Percentiles rank a stretch among this genome's conserved stretches.
phyloP scores from a whole-genome alignment of 2,797 vertebrate genomes.

The Toxotes lorentzi region DNA sequence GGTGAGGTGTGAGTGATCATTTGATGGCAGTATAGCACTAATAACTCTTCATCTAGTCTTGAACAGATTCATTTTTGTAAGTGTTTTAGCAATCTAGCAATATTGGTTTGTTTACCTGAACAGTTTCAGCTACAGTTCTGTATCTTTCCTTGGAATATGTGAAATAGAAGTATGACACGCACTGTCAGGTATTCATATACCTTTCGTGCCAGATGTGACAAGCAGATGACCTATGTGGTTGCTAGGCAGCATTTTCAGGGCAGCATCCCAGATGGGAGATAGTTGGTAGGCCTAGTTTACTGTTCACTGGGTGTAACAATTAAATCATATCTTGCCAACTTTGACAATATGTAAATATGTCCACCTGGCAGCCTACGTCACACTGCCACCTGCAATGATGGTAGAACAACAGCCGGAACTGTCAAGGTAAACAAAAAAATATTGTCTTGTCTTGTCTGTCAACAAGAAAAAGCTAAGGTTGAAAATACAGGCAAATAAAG shows the following conservation, averaged over 20 bases:
- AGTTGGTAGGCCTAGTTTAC: not conserved
- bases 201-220: conserved; percentile 33
- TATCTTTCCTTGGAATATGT: not conserved
- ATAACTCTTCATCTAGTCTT: not conserved
- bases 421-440: conserved; percentile 20
- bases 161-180: not conserved
- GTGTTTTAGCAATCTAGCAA: not conserved
- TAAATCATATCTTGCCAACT: not conserved
- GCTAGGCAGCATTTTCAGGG: conserved; percentile 29
- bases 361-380: conserved; percentile 20
- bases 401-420: conserved; percentile 20
- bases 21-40: not conserved
- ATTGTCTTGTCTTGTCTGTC: conserved; percentile 20
- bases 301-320: conserved; percentile 5
- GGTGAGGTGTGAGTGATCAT: conserved; percentile 1
- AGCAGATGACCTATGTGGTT: conserved; percentile 39
- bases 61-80: not conserved
- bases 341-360: conserved; percentile 22
- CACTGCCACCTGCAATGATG: conserved; percentile 27
- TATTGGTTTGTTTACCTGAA: not conserved
- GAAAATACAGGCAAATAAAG: conserved; percentile 21
- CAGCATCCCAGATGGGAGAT: not conserved
- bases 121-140: not conserved
- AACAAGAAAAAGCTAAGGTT: conserved; percentile 4
- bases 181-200: not conserved